Percentiles rank a stretch among this genome's conserved stretches.
Evolutionary conservation across 2,888 invertebrate species (phyloP).

Genomic region (Rotaria sp.): DNA sequence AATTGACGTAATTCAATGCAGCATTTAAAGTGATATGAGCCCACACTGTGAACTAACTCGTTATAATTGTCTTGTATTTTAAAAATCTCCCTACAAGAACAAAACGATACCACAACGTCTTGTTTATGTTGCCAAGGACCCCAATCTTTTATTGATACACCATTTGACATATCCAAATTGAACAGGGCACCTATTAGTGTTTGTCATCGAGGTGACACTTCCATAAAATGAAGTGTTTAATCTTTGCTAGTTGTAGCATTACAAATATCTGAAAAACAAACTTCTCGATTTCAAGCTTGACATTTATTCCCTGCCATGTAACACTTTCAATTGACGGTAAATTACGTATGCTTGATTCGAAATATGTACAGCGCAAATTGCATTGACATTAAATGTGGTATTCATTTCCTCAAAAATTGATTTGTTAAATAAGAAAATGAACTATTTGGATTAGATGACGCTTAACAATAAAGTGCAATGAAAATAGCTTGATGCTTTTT

Average conservation of each 20-base stretch:
- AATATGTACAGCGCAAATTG: background rate
- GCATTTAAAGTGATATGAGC: background rate
- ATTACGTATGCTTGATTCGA: background rate
- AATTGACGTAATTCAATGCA: background rate
- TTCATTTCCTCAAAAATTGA: background rate
- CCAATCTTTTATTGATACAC: background rate
- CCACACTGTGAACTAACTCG: background rate
- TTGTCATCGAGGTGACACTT: background rate
- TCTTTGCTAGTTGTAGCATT: background rate
- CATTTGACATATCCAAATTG: background rate
- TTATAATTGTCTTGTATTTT: background rate
- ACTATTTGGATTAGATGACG: background rate
- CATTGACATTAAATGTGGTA: background rate
- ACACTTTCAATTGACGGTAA: background rate
- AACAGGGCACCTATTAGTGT: background rate
- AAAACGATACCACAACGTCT: background rate
- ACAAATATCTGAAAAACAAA: background rate
- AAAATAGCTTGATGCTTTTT: background rate
- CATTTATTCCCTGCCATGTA: background rate
- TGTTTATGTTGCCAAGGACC: background rate
- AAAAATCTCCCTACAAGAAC: background rate
- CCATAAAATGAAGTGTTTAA: background rate
- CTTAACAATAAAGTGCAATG: background rate
- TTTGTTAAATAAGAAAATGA: background rate
- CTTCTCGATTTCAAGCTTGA: background rate